Percentiles rank a stretch among this genome's conserved stretches.
These are phyloP conservation scores for Halictus rubicundus DNA, from an alignment of 1,140 invertebrate genomes.

Conservation along the genomic window DNA sequence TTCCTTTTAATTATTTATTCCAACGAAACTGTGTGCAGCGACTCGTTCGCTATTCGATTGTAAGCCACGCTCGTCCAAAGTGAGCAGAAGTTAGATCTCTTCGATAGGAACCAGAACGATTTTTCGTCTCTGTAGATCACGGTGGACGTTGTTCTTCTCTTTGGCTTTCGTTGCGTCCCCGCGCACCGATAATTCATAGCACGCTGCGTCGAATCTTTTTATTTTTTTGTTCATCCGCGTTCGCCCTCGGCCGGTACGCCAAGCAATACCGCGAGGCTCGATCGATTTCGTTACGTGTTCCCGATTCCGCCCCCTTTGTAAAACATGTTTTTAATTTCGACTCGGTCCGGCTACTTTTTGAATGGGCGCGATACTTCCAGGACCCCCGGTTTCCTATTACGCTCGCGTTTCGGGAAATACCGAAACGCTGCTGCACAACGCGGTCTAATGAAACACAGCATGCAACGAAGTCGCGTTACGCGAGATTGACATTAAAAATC, in stretches of 20 bases:
- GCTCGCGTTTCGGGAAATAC: too few species aligned
- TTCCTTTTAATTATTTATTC: too few species aligned
- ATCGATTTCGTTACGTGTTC: constrained; percentile 26
- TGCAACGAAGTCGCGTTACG: too few species aligned
- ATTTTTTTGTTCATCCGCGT: not conserved
- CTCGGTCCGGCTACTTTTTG: not conserved
- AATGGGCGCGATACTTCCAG: not conserved
- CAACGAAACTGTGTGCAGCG: too few species aligned
- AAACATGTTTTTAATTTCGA: constrained; percentile 15
- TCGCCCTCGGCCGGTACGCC: not conserved
- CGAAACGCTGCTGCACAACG: too few species aligned
- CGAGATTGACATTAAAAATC: too few species aligned
- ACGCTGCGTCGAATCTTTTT: not conserved
- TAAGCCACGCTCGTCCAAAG: not conserved
- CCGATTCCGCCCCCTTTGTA: not conserved
- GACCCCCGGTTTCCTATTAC: too few species aligned
- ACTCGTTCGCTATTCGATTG: too few species aligned
- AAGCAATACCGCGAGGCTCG: not conserved
- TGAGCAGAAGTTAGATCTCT: not conserved
- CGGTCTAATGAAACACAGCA: too few species aligned
- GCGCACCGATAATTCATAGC: not conserved
- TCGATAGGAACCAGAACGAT: not conserved
- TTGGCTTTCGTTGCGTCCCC: not conserved
- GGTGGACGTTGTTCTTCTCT: too few species aligned
- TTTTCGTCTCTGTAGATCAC: not conserved